Conservation (phyloP, 2,888 invertebrate species). For the Coremacera marginata region DNA sequence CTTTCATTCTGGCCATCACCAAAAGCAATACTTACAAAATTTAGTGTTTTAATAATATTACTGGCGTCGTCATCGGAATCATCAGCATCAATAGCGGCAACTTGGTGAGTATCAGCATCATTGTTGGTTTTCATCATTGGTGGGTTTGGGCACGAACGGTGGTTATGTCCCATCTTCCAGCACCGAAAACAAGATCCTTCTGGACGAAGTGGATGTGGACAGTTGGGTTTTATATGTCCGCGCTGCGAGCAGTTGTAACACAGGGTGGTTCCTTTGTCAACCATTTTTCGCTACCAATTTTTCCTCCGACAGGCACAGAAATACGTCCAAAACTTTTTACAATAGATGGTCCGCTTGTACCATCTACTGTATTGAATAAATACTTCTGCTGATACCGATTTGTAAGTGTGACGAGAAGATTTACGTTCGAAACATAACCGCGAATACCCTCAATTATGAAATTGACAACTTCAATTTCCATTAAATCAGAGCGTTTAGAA, state of each 20-base stretch:
- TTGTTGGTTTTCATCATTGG: background rate
- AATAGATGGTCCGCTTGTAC: no score
- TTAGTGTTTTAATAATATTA: background rate
- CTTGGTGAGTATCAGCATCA: no score
- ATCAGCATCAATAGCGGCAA: background rate
- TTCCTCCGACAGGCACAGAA: no score
- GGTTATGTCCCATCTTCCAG: no score
- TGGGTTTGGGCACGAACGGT: background rate
- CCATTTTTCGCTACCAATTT: no score
- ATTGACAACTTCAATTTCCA: background rate
- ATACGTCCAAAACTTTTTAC: no score
- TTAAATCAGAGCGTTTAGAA: background rate
- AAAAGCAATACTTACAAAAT: no score
- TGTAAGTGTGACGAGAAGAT: background rate
- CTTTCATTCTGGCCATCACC: no score
- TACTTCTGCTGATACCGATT: background rate
- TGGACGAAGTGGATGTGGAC: background rate
- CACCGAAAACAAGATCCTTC: background rate
- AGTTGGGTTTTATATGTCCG: background rate
- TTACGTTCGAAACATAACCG: background rate
- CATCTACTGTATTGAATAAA: background rate
- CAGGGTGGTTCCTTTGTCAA: background rate
- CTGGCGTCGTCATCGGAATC: background rate
- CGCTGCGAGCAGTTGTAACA: background rate
- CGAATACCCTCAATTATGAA: background rate